Base-by-base conservation (phyloP, 2,113 vertebrate species). In the Danionella cerebrum region DNA sequence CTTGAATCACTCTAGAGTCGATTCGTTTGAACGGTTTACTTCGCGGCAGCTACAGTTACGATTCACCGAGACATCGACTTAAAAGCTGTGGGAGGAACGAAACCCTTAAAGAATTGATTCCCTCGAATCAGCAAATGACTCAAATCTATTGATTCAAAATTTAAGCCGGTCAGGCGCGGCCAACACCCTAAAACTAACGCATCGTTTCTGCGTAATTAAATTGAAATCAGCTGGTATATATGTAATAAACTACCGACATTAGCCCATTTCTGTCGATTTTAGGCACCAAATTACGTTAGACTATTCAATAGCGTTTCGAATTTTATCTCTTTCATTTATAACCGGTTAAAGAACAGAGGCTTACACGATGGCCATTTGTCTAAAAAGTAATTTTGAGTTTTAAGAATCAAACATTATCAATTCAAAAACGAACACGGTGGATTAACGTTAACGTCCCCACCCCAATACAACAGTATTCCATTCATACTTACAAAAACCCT, bases 171-270 rank as follows among this genome's bases (percentile, higher is more conserved):
- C 22, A 29, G 66, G 38, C 35, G 25, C 27, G 25, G 66, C 67
- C 70, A 76, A 76, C 74, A 73, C 74, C 74, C 74, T 70, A 66
- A 55, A 73, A 45, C 51, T 22, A 47, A 54, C 21, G 65, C 66
- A 55, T 53, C 33, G 60, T 60, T 74, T 50, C 27, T 10, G 12
- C 54, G 66, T 74, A 65, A 62, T 10, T 55, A 55, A 38, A 66
- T 67, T 47, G 21, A 42, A 3, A 65, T 3, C 6, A 13, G 13
- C 21, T 38, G 16, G 14, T 47, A 29, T 63, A 7, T 1, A 2
- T 10, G 14, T 13, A 33, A 14, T 2, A 1, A 5, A n/a, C n/a
- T n/a, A n/a, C 2, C 6, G 13, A 6, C 1, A 1, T 55, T 41
- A 51, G 1, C 2, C 8, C 1, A 0, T 18, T 18, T 52, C 14